Evolutionary conservation across 2,888 invertebrate genomes (phyloP), one percentile per base, ranked within the genome.

Genomic region (Phyllotreta striolata): DNA sequence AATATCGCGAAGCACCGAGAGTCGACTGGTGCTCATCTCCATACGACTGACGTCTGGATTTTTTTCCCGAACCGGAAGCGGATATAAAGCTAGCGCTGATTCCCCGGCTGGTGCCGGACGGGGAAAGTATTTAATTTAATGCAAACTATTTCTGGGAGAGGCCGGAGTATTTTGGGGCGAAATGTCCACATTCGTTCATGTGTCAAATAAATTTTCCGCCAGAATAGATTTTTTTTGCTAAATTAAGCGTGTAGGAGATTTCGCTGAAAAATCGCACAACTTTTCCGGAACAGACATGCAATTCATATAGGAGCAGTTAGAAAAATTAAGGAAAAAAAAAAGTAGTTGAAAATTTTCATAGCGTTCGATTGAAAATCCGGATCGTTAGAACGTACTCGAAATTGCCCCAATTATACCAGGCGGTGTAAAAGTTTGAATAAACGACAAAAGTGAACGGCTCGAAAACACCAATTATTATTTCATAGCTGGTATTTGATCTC

Each of bases 1-100:
- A 69, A 69, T 67, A 70, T 66, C 39, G 52, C 66, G 52, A 58
- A 61, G 61, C 60, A 64, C 67, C 24, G 24, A 70, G 68, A 70
- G 66, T 70, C 66, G 67, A 70, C 69, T 69, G 69, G 66, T 69
- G 69, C 66, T 70, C 70, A 70, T 71, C 70, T 69, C 66, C 70
- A 70, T 71, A 67, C 65, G 67, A 44, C 44, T 34, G 55, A 63
- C 62, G 66, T 64, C 62, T 61, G 55, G 57, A 58, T 55, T 64
- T 67, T 67, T 67, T 64, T 24, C 24, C 38, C n/a, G 12, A 49
- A 8, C 47, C 49, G 40, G 49, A 40, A 58, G 49, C 24, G 51
- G 41, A 52, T 40, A 55, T 41, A 51, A 58, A 49, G 34, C 40
- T 14, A 49, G 24, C 38, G 58, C 49, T 49, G 38, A 58, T 49